Evolutionary conservation across 2,888 invertebrate genomes (phyloP).

Genomic region (Sinelater perroti): DNA sequence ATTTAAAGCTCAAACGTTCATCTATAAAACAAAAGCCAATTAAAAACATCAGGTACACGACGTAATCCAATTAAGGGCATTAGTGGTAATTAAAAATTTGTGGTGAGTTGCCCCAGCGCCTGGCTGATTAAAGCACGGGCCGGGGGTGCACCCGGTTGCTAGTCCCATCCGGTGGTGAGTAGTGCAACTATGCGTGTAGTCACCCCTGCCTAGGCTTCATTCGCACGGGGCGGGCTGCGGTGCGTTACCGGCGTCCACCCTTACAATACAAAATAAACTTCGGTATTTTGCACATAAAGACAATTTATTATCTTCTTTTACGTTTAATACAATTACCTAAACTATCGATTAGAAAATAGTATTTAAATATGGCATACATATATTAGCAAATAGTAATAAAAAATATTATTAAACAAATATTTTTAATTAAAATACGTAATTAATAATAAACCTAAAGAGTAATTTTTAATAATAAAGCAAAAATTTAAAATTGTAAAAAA

Average conservation of each 20-base stretch:
- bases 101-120: slow-evolving; percentile 19
- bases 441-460: no score
- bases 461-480: no score
- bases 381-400: no score
- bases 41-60: slow-evolving; percentile 34
- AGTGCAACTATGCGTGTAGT: slow-evolving; percentile 46
- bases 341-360: no score
- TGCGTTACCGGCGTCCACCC: background rate
- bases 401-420: no score
- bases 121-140: background rate
- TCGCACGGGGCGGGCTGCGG: slow-evolving; percentile 16
- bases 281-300: no score
- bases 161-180: slow-evolving; percentile 52
- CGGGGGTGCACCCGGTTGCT: slow-evolving; percentile 47
- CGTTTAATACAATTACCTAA: no score
- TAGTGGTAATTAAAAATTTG: slow-evolving; percentile 50
- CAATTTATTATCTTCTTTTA: no score
- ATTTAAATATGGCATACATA: no score
- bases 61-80: slow-evolving; percentile 46
- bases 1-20: background rate
- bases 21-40: slow-evolving; percentile 8
- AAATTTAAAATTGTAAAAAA: no score
- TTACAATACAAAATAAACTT: no score
- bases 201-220: slow-evolving; percentile 22
- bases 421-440: no score